These are phyloP conservation scores for Spermophilus dauricus DNA, from an alignment of 2,113 vertebrate species.

Conservation along the genomic window DNA sequence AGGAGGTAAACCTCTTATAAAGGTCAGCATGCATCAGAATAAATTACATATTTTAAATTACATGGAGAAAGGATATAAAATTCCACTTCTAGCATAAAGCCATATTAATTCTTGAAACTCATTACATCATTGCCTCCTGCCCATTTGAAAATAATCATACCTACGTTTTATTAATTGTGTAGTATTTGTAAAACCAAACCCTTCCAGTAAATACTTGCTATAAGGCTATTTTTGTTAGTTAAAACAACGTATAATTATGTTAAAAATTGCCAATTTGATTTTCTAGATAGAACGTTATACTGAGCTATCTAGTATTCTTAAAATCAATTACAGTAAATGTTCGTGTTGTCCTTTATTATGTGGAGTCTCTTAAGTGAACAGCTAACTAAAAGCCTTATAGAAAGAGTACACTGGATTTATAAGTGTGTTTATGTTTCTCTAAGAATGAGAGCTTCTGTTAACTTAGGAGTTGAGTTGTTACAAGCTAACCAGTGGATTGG, in stretches of 20 bases:
- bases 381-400: slow-evolving; percentile 86
- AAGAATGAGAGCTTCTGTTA: slow-evolving; percentile 90
- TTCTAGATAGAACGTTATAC: slow-evolving; percentile 46
- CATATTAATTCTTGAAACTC: slow-evolving; percentile 81
- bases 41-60: slow-evolving; percentile 77
- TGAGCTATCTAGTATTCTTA: slow-evolving; percentile 39
- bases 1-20: slow-evolving; percentile 72
- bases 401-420: slow-evolving; percentile 81
- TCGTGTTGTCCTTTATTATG: slow-evolving; percentile 5
- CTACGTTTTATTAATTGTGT: slow-evolving; percentile 83
- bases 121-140: slow-evolving; percentile 83
- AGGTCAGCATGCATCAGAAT: slow-evolving; percentile 72
- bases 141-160: slow-evolving; percentile 83
- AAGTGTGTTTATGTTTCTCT: slow-evolving; percentile 83
- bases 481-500: slow-evolving; percentile 72
- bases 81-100: slow-evolving; percentile 80
- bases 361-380: slow-evolving; percentile 3
- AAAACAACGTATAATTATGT: slow-evolving; percentile 34
- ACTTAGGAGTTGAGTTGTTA: slow-evolving; percentile 84
- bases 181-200: slow-evolving; percentile 83
- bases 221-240: slow-evolving; percentile 84
- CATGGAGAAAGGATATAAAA: slow-evolving; percentile 79
- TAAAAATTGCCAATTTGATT: slow-evolving; percentile 62
- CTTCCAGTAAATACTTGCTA: slow-evolving; percentile 87
- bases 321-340: slow-evolving; percentile 20